Percentiles rank a stretch among this genome's conserved stretches.
Evolutionary conservation across 2,797 vertebrate genomes (phyloP).

Genomic region (Pipistrellus pygmaeus): DNA sequence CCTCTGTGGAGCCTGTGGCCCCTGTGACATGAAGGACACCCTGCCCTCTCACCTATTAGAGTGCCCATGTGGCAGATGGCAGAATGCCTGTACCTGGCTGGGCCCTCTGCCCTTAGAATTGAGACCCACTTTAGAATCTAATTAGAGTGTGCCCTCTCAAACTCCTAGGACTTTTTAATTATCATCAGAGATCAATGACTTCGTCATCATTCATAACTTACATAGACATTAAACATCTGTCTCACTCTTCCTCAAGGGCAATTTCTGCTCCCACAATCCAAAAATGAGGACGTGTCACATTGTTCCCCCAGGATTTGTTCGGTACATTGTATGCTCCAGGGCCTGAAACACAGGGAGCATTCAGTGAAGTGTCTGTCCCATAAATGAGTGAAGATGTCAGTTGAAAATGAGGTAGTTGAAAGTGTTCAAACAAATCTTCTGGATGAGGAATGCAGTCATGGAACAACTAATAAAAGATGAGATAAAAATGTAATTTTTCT

Average conservation of each 20-base stretch:
- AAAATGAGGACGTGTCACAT: not conserved
- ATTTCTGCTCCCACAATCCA: not conserved
- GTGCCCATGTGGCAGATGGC: not conserved
- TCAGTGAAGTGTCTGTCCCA: fast-evolving
- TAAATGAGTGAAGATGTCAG: not conserved
- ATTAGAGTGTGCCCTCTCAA: not conserved
- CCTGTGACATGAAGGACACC: not conserved
- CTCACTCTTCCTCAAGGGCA: not conserved
- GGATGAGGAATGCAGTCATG: not conserved
- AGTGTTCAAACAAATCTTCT: not conserved
- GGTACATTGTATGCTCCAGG: fast-evolving
- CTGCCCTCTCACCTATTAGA: not conserved
- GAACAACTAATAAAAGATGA: not conserved
- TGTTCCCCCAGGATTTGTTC: not conserved
- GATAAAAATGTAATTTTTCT: not conserved
- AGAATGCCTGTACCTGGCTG: not conserved
- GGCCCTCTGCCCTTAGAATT: not conserved
- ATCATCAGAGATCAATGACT: not conserved
- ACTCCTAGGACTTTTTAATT: not conserved
- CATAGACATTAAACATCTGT: not conserved
- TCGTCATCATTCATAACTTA: not conserved
- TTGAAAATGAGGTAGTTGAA: not conserved
- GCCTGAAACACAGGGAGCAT: not conserved
- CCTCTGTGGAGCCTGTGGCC: not conserved
- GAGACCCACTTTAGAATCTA: not conserved